These are phyloP conservation scores for Benitochromis conjunctus DNA, from an alignment of 2,113 vertebrate genomes.

Conservation along the genomic window DNA sequence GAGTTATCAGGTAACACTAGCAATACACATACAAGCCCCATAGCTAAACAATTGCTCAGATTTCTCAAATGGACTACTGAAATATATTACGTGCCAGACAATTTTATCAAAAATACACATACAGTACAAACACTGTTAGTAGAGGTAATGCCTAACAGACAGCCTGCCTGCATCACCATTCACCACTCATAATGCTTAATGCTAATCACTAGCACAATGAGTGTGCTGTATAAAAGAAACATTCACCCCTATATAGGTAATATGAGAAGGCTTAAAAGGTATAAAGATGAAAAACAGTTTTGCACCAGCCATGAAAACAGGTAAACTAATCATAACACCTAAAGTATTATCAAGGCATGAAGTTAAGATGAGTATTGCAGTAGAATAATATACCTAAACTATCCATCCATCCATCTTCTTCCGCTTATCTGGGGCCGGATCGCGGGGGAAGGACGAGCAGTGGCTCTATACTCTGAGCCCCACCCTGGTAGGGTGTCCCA, in stretches of 20 bases:
- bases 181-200: neutral
- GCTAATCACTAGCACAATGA: neutral
- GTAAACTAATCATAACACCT: neutral
- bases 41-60: neutral
- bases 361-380: neutral
- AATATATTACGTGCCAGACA: neutral
- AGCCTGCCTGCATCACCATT: neutral
- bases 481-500: no score
- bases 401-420: no score
- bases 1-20: neutral
- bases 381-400: neutral
- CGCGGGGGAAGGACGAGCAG: no score
- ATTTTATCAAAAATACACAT: neutral
- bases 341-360: neutral
- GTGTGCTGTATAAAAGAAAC: neutral
- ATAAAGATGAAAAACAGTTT: neutral
- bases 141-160: rapidly evolving
- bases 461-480: no score
- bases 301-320: neutral
- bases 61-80: neutral
- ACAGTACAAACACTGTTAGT: neutral
- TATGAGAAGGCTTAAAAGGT: neutral
- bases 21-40: neutral
- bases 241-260: neutral
- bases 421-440: no score